These are phyloP conservation scores for Hyperopisus bebe DNA, from an alignment of 2,113 vertebrate genomes.

Conservation along the genomic window DNA sequence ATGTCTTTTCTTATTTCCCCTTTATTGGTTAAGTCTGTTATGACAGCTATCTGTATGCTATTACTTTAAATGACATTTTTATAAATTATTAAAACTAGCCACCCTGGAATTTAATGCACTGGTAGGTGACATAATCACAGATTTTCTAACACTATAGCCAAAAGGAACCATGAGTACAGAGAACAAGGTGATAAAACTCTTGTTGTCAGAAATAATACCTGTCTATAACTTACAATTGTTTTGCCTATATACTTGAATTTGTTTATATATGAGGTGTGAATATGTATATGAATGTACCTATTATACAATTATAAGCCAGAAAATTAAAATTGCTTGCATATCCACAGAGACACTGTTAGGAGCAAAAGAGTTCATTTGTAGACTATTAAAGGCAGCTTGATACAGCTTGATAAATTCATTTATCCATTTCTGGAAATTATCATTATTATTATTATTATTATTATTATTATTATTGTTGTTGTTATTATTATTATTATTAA, in stretches of 20 bases:
- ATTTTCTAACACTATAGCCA: neutral
- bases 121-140: neutral
- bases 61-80: neutral
- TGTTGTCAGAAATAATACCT: neutral
- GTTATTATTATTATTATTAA: no score
- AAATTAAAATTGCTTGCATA: neutral
- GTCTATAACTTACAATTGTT: neutral
- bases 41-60: neutral
- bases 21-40: neutral
- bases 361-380: neutral
- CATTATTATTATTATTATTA: no score
- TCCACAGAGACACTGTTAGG: neutral
- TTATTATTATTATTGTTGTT: no score
- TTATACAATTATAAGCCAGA: neutral
- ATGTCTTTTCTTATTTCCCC: neutral
- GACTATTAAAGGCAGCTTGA: neutral
- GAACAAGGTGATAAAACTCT: neutral
- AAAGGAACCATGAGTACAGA: neutral
- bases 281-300: neutral
- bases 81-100: neutral
- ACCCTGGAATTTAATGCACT: neutral
- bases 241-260: neutral
- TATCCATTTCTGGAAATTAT: neutral
- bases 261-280: neutral
- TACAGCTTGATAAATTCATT: neutral